Conservation (phyloP, 2,888 invertebrate species). For the Apamea sordens region DNA sequence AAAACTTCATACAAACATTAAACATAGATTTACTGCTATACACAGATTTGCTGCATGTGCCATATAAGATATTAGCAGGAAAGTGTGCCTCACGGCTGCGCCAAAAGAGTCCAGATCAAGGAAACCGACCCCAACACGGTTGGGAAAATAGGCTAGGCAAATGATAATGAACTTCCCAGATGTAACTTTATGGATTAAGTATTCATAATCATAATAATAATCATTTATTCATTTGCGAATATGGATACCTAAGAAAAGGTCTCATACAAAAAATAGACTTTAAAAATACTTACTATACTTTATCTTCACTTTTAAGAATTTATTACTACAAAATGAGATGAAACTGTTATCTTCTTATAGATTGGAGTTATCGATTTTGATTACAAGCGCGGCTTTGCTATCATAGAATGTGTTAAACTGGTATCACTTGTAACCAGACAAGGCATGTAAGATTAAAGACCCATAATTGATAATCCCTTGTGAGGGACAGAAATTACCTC, state of each 20-base stretch:
- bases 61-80: too few species aligned
- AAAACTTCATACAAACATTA: too few species aligned
- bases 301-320: constrained; percentile 30
- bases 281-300: constrained; percentile 6
- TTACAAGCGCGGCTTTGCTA: constrained; percentile 21
- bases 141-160: background rate
- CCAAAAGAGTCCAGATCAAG: too few species aligned
- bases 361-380: constrained; percentile 37
- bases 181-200: constrained; percentile 14
- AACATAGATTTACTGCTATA: too few species aligned
- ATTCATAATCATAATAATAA: too few species aligned
- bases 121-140: too few species aligned
- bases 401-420: constrained; percentile 13
- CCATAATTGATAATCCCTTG: constrained; percentile 37
- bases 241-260: too few species aligned
- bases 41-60: too few species aligned
- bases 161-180: constrained; percentile 9
- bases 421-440: constrained; percentile 33
- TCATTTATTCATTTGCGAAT: too few species aligned
- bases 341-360: constrained; percentile 35
- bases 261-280: too few species aligned
- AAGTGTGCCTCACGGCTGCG: too few species aligned
- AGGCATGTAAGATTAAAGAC: constrained; percentile 38
- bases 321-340: constrained; percentile 39
- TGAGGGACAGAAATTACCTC: constrained; percentile 15